phyloP scores from a whole-genome alignment of 2,113 vertebrate genomes.

The Acinonyx jubatus region DNA sequence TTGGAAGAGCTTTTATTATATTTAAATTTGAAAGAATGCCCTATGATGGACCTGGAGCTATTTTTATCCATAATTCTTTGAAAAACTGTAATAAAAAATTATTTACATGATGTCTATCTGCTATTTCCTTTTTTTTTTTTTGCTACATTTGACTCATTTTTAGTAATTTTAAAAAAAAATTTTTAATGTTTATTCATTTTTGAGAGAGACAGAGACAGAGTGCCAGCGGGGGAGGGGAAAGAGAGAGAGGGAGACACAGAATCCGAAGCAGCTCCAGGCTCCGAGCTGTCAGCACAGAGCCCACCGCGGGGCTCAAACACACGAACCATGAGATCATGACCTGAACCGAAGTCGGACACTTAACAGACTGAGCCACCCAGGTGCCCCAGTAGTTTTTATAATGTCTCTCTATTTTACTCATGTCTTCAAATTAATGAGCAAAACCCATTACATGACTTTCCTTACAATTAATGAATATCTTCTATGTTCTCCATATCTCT shows the following conservation, averaged over 20 bases:
- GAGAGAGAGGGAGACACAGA: no score
- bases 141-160: neutral
- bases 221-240: no score
- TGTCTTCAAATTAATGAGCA: neutral
- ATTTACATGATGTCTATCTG: neutral
- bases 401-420: neutral
- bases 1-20: neutral
- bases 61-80: neutral
- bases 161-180: neutral
- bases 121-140: neutral
- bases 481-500: neutral
- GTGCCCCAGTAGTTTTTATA: neutral
- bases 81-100: neutral
- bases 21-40: neutral
- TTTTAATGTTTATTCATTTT: no score
- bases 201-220: no score
- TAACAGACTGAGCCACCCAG: no score
- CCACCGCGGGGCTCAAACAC: no score
- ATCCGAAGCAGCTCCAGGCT: no score
- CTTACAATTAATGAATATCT: neutral
- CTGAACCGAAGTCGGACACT: no score
- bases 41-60: neutral
- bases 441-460: neutral
- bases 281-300: no score
- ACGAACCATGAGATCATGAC: no score